phyloP scores from a whole-genome alignment of 2,888 invertebrate genomes.

The Slavum lentiscoides region DNA sequence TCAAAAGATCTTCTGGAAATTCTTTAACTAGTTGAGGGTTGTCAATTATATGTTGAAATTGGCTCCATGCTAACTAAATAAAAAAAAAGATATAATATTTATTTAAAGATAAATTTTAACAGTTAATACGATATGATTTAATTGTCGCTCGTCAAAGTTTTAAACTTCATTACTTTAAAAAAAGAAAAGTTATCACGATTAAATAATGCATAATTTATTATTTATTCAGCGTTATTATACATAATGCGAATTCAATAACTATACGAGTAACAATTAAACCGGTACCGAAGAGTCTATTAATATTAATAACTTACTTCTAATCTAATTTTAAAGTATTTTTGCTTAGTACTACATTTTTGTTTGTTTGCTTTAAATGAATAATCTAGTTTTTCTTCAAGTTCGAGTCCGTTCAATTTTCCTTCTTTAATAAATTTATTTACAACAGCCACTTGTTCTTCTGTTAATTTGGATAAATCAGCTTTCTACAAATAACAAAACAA shows the following conservation, averaged over 20 bases:
- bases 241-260: background rate
- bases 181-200: background rate
- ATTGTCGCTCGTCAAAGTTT: no score
- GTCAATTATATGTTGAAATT: slow-evolving; percentile 70
- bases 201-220: background rate
- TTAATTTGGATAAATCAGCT: slow-evolving; percentile 59
- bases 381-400: slow-evolving; percentile 65
- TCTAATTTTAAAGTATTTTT: slow-evolving; percentile 69
- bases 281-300: background rate
- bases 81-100: slow-evolving; percentile 1
- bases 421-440: slow-evolving; percentile 79
- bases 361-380: slow-evolving; percentile 65
- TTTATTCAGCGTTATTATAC: background rate
- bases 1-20: slow-evolving; percentile 73
- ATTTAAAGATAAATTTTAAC: background rate
- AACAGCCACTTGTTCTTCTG: slow-evolving; percentile 71
- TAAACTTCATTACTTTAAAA: no score
- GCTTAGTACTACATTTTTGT: slow-evolving; percentile 65
- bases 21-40: slow-evolving; percentile 71
- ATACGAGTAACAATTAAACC: slow-evolving; percentile 5
- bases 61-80: slow-evolving; percentile 64
- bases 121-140: background rate
- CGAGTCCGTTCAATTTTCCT: slow-evolving; percentile 80
- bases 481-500: slow-evolving; percentile 58
- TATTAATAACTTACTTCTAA: slow-evolving; percentile 61